These are phyloP conservation scores for Saiga tatarica DNA, from an alignment of 2,113 vertebrate species.

Conservation along the genomic window DNA sequence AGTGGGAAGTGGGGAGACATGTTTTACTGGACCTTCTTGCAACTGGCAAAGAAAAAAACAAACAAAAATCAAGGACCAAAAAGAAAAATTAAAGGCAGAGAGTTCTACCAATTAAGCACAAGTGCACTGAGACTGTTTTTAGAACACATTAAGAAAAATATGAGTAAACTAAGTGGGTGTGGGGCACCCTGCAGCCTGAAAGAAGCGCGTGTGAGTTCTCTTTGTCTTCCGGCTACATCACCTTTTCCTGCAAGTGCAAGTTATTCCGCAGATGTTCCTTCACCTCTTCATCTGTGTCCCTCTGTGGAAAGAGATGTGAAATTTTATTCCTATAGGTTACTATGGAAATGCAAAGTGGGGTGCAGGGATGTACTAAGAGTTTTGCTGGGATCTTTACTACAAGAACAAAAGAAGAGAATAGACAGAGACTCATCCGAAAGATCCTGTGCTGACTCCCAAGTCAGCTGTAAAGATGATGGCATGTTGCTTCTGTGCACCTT, in stretches of 20 bases:
- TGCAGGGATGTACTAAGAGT: not conserved
- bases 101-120: not conserved
- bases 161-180: not conserved
- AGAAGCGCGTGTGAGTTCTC: not conserved
- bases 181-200: not conserved
- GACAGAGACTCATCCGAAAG: not conserved
- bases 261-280: conserved; percentile 95
- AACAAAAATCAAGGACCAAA: not conserved
- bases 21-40: not conserved
- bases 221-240: conserved; percentile 65
- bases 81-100: not conserved
- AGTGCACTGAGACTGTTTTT: not conserved
- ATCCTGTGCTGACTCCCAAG: not conserved
- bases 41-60: not conserved
- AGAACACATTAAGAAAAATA: not conserved
- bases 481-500: not conserved
- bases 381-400: not conserved
- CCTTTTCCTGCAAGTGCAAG: conserved; percentile 95
- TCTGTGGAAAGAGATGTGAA: conserved; percentile 82
- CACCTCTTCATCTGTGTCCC: conserved; percentile 97
- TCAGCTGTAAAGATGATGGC: not conserved
- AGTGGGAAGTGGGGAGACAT: not conserved
- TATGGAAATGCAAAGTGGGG: not conserved
- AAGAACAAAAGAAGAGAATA: not conserved
- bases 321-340: conserved; percentile 4